Evolutionary conservation across 2,797 vertebrate genomes (phyloP), one percentile per base, ranked within the genome.

Genomic region (Melanotaenia pygmaea): DNA sequence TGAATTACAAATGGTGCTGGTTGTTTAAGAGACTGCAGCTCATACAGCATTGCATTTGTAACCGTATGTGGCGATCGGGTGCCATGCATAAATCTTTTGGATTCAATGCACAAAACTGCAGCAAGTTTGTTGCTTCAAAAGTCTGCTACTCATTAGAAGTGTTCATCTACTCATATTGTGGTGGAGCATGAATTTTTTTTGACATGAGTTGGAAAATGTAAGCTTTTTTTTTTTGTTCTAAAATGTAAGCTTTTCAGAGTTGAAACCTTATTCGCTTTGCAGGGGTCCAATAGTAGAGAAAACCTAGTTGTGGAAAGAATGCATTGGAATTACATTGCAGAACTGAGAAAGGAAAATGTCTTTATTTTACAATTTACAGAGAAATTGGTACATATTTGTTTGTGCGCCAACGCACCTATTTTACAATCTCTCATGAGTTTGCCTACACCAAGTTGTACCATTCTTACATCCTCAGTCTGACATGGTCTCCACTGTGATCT

Each of bases 1-100:
- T 76, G 63, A n/a, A 38, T 59, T 84, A 38, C 59, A 64, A n/a
- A 70, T 70, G 63, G 68, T 51, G 70, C 54, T 14, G 13, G 14
- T 32, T 69, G 5, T 34, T 34, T n/a, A 62, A 35, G 64, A 37
- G 26, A 79, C 62, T 47, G 3, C 10, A 54, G 51, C 22, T 26
- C 51, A 54, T 28, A 74, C 70, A 56, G 35, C 26, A 16, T 35
- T 34, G 11, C 26, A 22, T 56, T 22, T 30, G 30, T 20, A 8
- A 30, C 18, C 32, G 28, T 43, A 24, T 3, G 8, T 5, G 11
- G 35, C 3, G 35, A 45, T 45, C 24, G 9, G 8, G 1, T 7
- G 11, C 20, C 12, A 22, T 14, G 2, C 59, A 54, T 14, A 6
- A 3, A 60, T 2, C 8, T 28, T 32, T 37, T 45, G 18, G 26